Percentiles rank a stretch among this genome's conserved stretches.
Conservation (phyloP, 2,113 vertebrate genomes). For the Oenanthe melanoleuca region DNA sequence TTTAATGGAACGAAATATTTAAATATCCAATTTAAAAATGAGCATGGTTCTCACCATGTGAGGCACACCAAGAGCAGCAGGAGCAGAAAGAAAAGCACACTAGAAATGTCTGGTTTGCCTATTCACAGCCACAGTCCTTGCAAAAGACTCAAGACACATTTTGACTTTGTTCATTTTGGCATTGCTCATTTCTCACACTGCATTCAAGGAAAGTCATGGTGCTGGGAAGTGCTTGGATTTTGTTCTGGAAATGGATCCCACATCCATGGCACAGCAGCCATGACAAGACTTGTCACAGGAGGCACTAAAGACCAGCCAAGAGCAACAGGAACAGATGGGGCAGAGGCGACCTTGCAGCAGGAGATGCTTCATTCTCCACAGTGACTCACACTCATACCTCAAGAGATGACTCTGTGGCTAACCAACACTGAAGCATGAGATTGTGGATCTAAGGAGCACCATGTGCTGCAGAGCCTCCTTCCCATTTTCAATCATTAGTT, state of each 20-base stretch:
- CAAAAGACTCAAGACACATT: neutral
- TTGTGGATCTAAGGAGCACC: neutral
- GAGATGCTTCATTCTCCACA: neutral
- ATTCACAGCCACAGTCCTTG: neutral
- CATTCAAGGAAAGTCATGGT: neutral
- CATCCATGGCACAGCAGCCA: neutral
- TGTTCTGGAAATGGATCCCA: neutral
- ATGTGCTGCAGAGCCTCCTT: neutral
- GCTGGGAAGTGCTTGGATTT: neutral
- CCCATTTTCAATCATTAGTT: neutral
- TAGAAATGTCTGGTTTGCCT: neutral
- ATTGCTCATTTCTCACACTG: neutral
- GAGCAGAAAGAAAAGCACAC: neutral
- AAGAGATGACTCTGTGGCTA: neutral
- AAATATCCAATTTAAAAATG: neutral
- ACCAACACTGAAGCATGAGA: neutral
- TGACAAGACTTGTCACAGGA: neutral
- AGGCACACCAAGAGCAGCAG: neutral
- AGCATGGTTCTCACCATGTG: neutral
- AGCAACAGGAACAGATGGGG: neutral
- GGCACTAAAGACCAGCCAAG: neutral
- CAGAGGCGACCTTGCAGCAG: rapidly evolving
- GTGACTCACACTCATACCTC: rapidly evolving
- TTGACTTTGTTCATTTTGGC: neutral
- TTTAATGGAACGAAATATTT: neutral